Conservation (phyloP, 92 coral and sea anemone genomes). For the Heteractis magnifica region DNA sequence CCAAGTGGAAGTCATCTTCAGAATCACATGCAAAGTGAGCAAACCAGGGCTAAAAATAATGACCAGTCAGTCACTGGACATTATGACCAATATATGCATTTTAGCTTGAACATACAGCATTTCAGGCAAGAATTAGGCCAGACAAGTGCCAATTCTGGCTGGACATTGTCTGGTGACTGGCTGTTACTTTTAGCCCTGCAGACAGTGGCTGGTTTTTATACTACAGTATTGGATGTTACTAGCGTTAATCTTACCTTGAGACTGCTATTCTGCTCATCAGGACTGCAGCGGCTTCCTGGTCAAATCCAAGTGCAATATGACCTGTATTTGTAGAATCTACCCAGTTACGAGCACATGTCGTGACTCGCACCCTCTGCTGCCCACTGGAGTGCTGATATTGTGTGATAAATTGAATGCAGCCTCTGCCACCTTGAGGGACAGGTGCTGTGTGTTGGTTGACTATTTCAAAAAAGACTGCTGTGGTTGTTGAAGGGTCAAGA, state of each 20-base stretch:
- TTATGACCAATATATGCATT: no score
- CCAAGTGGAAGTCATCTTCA: no score
- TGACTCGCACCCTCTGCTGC: constrained; percentile 96
- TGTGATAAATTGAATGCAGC: constrained; percentile 90
- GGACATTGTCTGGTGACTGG: no score
- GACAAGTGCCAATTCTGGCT: no score
- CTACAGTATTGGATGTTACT: no score
- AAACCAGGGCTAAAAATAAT: no score
- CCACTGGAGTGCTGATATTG: constrained; percentile 99
- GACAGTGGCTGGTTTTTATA: no score
- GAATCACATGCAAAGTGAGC: no score
- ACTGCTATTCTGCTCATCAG: constrained; percentile 94
- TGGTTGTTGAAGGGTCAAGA: constrained; percentile 78
- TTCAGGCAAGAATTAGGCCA: no score
- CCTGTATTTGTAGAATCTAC: constrained; percentile 79
- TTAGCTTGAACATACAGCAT: no score
- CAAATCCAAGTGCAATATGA: constrained; percentile 84
- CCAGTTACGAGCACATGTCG: constrained; percentile 99
- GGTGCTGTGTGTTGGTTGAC: constrained; percentile 99
- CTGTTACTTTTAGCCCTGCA: no score
- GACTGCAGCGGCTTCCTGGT: constrained; percentile 87
- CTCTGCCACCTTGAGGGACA: constrained; percentile 97
- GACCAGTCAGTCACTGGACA: no score
- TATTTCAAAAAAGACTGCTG: constrained; percentile 87
- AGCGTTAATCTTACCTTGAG: constrained; percentile 52